phyloP scores from a whole-genome alignment of 2,888 invertebrate genomes.

The Scaptomyza tumidula region DNA sequence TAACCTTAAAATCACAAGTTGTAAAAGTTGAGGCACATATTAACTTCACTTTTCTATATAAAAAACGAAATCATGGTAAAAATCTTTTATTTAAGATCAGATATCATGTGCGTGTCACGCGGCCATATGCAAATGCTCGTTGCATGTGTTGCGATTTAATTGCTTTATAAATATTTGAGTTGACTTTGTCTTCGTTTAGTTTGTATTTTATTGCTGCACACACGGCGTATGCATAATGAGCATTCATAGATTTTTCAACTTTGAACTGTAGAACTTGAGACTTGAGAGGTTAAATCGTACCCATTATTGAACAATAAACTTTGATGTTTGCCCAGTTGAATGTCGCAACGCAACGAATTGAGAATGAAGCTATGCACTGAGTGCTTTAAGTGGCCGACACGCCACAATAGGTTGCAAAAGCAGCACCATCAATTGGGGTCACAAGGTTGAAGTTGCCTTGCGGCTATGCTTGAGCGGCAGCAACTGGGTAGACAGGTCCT shows the following conservation, averaged over 20 bases:
- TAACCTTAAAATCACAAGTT: no score
- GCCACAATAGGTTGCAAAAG: conserved; percentile 25
- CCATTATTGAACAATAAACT: conserved; percentile 11
- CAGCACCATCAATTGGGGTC: conserved; percentile 58
- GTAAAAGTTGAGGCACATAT: no score
- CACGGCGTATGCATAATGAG: conserved; percentile 23
- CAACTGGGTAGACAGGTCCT: conserved; percentile 46
- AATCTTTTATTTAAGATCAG: background rate
- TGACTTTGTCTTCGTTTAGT: conserved; percentile 17
- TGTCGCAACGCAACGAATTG: conserved; percentile 3
- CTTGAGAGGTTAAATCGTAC: background rate
- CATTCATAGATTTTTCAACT: conserved; percentile 29
- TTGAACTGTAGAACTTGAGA: conserved; percentile 18
- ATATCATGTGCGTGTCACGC: background rate
- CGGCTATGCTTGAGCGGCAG: conserved; percentile 42
- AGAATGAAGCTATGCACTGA: background rate
- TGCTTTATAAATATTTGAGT: conserved; percentile 66
- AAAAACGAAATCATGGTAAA: background rate
- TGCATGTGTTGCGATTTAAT: conserved; percentile 41
- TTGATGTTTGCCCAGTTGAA: conserved; percentile 24
- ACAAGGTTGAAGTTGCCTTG: conserved; percentile 37
- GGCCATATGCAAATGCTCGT: conserved; percentile 18
- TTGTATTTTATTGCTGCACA: background rate
- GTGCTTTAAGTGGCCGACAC: conserved; percentile 4
- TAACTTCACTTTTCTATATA: background rate